Percentiles rank a stretch among this genome's conserved stretches.
Conservation (phyloP, 2,113 vertebrate species). For the Myrmophylax atrothorax region DNA sequence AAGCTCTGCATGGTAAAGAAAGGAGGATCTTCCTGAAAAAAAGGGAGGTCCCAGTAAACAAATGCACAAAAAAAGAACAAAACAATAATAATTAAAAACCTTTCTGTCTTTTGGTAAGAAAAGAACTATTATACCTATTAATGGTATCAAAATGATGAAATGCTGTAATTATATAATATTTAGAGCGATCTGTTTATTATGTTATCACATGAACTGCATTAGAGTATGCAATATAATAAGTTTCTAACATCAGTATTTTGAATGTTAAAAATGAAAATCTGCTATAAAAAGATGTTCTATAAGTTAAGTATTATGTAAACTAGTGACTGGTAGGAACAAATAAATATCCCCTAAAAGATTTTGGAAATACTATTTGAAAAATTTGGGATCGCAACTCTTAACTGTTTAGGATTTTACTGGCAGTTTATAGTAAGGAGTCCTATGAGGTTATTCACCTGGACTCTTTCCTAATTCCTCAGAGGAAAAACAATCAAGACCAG, state of each 20-base stretch:
- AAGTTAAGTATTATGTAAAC: background rate
- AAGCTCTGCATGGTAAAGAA: rapidly evolving
- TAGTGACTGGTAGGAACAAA: background rate
- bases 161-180: background rate
- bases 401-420: background rate
- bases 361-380: background rate
- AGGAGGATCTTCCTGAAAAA: background rate
- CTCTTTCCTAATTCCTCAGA: background rate
- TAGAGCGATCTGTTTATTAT: background rate
- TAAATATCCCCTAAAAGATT: background rate
- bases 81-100: background rate
- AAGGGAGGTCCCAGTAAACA: background rate
- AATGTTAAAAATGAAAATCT: background rate
- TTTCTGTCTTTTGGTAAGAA: background rate
- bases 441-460: background rate
- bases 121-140: background rate
- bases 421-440: background rate
- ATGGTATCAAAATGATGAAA: background rate
- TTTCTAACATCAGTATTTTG: background rate
- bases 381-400: background rate
- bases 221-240: background rate
- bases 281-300: background rate
- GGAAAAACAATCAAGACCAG: background rate
- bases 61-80: background rate
- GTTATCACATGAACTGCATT: background rate